A percentile compares a stretch with the other conserved stretches of the same genome.
phyloP scores from a whole-genome alignment of 2,888 invertebrate species.

The Lasioglossum lativentre region DNA sequence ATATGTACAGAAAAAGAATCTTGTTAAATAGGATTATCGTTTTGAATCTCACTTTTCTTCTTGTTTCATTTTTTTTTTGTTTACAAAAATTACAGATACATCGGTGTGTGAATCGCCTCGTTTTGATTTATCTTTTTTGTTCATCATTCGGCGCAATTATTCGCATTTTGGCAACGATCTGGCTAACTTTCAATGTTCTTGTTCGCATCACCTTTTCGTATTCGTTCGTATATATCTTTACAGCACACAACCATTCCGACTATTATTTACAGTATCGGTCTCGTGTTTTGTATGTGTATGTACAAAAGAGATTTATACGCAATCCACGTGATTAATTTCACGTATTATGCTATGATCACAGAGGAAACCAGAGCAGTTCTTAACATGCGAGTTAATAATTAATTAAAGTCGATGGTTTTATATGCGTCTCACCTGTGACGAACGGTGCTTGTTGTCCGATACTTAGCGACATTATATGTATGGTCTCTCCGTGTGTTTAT shows the following conservation, averaged over 20 bases:
- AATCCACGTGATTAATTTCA: constrained; percentile 43
- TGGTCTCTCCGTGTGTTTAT: constrained; percentile 24
- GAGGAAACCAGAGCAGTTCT: constrained; percentile 68
- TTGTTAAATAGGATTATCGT: constrained; percentile 3
- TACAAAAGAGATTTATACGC: constrained; percentile 60
- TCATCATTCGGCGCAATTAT: constrained; percentile 8
- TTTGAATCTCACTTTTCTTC: background rate
- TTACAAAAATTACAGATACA: constrained; percentile 58
- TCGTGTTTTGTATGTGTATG: constrained; percentile 51
- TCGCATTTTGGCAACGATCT: constrained; percentile 60
- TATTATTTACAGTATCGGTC: constrained; percentile 49
- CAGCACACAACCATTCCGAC: constrained; percentile 11
- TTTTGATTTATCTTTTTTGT: background rate
- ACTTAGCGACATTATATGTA: background rate
- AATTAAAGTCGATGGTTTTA: constrained; percentile 35
- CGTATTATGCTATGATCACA: constrained; percentile 68
- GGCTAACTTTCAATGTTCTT: constrained; percentile 9
- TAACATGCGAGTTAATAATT: constrained; percentile 49
- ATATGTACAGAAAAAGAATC: constrained; percentile 51
- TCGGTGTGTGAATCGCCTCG: constrained; percentile 22
- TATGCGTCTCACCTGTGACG: background rate
- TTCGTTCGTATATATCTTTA: background rate
- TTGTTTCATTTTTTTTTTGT: background rate
- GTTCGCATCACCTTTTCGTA: background rate
- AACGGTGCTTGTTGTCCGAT: constrained; percentile 17